Conservation (phyloP, 2,113 vertebrate species). For the Dromas ardeola region DNA sequence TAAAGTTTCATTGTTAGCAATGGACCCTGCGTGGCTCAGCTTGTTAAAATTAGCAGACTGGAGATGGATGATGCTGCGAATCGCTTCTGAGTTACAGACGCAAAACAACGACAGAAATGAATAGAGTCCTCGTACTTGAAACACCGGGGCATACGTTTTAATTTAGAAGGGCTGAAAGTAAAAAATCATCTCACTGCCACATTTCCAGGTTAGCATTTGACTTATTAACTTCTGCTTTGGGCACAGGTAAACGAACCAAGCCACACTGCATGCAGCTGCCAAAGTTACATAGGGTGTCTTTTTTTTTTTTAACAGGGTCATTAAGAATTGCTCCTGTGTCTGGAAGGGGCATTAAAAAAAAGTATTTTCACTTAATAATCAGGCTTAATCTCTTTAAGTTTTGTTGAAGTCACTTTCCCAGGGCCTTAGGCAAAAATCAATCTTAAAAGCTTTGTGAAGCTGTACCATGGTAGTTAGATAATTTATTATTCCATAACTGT, state of each 20-base stretch:
- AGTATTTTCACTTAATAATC: conserved; percentile 17
- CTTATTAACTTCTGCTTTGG: background rate
- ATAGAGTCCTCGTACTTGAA: background rate
- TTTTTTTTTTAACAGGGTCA: background rate
- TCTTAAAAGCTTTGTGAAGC: background rate
- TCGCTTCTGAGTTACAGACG: background rate
- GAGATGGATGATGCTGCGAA: conserved; percentile 24
- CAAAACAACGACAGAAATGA: background rate
- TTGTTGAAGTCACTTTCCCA: conserved; percentile 22
- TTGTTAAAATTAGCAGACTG: conserved; percentile 7
- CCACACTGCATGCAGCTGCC: background rate
- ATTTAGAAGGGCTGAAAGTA: conserved; percentile 20
- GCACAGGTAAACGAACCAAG: background rate
- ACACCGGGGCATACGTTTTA: background rate
- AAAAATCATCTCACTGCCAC: background rate
- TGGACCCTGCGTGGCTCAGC: background rate
- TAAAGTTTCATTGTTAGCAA: background rate
- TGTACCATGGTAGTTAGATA: background rate
- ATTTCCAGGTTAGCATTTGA: conserved; percentile 8
- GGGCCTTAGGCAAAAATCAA: conserved; percentile 38
- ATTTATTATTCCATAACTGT: conserved; percentile 58
- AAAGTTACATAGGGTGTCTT: background rate
- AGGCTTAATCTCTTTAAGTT: conserved; percentile 33
- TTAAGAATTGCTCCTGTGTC: background rate
- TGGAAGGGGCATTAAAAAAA: background rate